Evolutionary conservation across 2,888 invertebrate species (phyloP), one percentile per base, ranked within the genome.

Genomic region (Acleris cristana): DNA sequence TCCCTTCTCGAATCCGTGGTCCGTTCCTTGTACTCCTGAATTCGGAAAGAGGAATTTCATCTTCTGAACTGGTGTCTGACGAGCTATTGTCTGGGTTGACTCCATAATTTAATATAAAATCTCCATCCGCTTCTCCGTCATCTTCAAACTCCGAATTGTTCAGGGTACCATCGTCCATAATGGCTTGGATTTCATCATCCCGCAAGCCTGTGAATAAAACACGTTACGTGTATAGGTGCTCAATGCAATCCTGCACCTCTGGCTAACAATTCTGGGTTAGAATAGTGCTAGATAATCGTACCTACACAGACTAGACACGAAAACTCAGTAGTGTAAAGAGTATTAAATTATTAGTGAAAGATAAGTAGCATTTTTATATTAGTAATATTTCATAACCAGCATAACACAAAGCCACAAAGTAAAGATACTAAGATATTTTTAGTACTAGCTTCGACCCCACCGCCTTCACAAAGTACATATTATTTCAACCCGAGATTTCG

Each of bases 381-480:
- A 59, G 49, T 59, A 34, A 59, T 59, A 59, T 59, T 59, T 59
- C 49, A 59, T 59, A 59, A 59, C 49, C 58, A 59, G 19, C 58
- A 59, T 59, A 59, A 59, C 49, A 59, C 49, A 59, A 58, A 58
- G 59, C 10, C 34, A 34, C 26, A 26, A 26, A 26, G 26, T 26
- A 26, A 26, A 26, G 26, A 26, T 26, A 26, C 26, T 26, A 26
- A 26, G 7, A 7, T 26, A 26, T 26, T 26, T 26, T 34, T 34
- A 10, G 34, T 34, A 34, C 34, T 34, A 34, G 34, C 34, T 34
- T 34, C 12, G 34, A 34, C 34, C 34, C 10, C 34, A 34, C 34
- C 34, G 34, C 34, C 12, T 34, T 10, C 34, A 34, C 34, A 34
- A 34, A 34, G 34, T 12, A 34, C 53, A 60, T 60, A 59, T 52